Base-by-base conservation (phyloP, 2,888 invertebrate species). In the Criorhina ranunculi region DNA sequence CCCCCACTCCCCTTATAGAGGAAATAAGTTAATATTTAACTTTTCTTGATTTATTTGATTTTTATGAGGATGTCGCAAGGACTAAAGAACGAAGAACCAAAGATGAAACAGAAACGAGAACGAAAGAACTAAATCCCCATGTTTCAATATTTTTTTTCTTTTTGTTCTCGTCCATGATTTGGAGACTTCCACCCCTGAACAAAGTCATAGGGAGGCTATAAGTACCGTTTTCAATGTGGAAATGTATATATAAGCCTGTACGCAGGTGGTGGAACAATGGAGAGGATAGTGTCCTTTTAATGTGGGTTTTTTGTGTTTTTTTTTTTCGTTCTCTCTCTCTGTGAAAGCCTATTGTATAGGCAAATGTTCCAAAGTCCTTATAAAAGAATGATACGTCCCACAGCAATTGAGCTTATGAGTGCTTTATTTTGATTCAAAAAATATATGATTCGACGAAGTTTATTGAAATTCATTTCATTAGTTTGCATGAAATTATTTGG, bases 1-100 rank as follows among this genome's bases (percentile, higher is more conserved):
- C n/a, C n/a, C n/a, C n/a, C n/a, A n/a, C n/a, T n/a, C n/a, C n/a
- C n/a, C n/a, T n/a, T n/a, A n/a, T n/a, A 66, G 15, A 64, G 60
- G 49, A 66, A 81, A 64, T 59, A 81, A 82, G 77, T 70, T 82
- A 82, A 82, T 82, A 82, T 82, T 82, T 82, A 82, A 82, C 66
- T 82, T 76, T 76, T 76, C 29, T 77, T 53, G 70, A 72, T 77
- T 72, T 82, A 82, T 82, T 77, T 78, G 82, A 72, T 82, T 82
- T 82, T 67, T 82, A 77, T 66, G 40, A 46, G n/a, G 31, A 46
- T 51, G 31, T 19, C n/a, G 24, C 24, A 24, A n/a, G 24, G 24
- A 24, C 24, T 4, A 0, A 15, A 37, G 57, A 51, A 17, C n/a
- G 29, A 51, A 70, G 59, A 51, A 51, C 35, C 35, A n/a, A 62